Evolutionary conservation across 1,140 invertebrate genomes (phyloP).

Genomic region (Brachionus asplanchnoidis): DNA sequence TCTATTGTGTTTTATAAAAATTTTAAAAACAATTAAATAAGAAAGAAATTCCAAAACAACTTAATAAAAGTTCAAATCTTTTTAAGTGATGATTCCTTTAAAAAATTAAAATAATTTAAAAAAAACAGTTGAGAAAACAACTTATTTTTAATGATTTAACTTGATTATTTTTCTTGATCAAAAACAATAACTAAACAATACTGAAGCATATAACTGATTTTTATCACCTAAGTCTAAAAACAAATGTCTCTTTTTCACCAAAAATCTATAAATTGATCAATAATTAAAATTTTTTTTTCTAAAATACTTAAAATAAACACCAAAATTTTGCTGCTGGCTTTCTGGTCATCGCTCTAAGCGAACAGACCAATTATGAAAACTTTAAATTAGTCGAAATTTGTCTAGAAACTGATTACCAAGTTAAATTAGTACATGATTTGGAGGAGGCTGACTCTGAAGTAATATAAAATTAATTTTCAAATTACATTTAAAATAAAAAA

Average conservation of each 20-base stretch:
- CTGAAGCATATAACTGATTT: not conserved
- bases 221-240: not conserved
- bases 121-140: not conserved
- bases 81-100: no score
- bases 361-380: not conserved
- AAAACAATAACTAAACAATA: not conserved
- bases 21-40: no score
- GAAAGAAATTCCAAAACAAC: no score
- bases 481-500: not conserved
- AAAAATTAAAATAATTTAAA: no score
- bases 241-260: conserved; percentile 3
- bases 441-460: not conserved
- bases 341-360: not conserved
- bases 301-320: not conserved
- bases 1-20: no score
- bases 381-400: not conserved
- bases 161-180: not conserved
- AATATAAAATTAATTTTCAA: not conserved
- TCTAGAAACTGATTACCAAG: not conserved
- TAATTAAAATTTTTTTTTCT: not conserved
- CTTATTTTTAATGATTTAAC: not conserved
- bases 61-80: no score
- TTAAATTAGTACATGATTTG: not conserved
- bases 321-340: not conserved
- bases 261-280: not conserved